phyloP scores from a whole-genome alignment of 2,888 invertebrate species.

The Drosophila phalerata region DNA sequence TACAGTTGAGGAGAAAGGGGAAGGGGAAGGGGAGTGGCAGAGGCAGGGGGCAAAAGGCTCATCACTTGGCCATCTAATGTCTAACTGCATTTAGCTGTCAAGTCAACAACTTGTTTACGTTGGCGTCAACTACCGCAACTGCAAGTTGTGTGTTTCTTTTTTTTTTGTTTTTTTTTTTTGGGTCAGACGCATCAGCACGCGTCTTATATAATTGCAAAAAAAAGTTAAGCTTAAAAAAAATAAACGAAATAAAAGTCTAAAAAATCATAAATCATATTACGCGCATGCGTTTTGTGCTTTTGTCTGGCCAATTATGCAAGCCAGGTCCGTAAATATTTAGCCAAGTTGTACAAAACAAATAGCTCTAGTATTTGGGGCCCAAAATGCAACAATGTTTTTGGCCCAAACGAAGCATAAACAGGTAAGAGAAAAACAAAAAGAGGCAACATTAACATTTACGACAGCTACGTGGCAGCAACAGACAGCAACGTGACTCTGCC shows the following conservation, averaged over 20 bases:
- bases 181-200: constrained; percentile 70
- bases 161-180: no score
- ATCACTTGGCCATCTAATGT: constrained; percentile 76
- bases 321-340: constrained; percentile 39
- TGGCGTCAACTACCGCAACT: constrained; percentile 67
- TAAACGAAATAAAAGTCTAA: not conserved
- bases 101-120: constrained; percentile 72
- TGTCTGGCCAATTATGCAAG: constrained; percentile 65
- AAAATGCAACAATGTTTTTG: constrained; percentile 50
- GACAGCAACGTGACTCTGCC: constrained; percentile 55
- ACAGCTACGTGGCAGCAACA: constrained; percentile 50
- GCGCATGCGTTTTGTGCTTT: constrained; percentile 30
- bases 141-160: constrained; percentile 23
- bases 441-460: constrained; percentile 54
- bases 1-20: no score
- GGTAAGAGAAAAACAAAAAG: constrained; percentile 28
- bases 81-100: constrained; percentile 76
- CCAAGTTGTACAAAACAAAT: constrained; percentile 34
- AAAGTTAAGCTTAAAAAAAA: constrained; percentile 14
- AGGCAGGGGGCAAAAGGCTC: constrained; percentile 51
- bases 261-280: constrained; percentile 44
- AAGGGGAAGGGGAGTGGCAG: not conserved
- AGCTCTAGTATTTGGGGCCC: constrained; percentile 23
- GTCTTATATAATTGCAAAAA: constrained; percentile 65
- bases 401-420: constrained; percentile 51